phyloP scores from a whole-genome alignment of 2,797 vertebrate genomes.

The Ctenochaetus hawaiiensis region DNA sequence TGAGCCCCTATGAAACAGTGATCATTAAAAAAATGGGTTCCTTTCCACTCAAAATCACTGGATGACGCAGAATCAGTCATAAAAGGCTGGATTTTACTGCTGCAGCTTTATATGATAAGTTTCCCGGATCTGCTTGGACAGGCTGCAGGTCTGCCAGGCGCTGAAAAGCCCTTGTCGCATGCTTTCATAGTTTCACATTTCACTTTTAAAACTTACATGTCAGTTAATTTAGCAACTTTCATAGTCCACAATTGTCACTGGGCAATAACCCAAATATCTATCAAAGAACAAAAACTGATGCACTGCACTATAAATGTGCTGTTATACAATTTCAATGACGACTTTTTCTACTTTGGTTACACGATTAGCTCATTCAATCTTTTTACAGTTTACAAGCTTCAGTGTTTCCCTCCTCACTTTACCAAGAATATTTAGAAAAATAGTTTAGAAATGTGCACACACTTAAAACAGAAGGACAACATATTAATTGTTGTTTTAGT shows the following conservation, averaged over 20 bases:
- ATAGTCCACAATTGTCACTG: constrained; percentile 62
- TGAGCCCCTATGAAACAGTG: constrained; percentile 77
- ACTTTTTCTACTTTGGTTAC: constrained; percentile 20
- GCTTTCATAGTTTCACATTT: constrained; percentile 74
- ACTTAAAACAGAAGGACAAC: constrained; percentile 8
- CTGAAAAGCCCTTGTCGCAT: constrained; percentile 66
- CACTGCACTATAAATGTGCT: constrained; percentile 30
- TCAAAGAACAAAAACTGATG: constrained; percentile 44
- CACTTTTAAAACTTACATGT: constrained; percentile 69
- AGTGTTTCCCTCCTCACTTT: not conserved
- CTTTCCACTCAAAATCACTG: constrained; percentile 79
- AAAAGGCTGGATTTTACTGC: constrained; percentile 79
- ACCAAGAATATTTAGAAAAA: not conserved
- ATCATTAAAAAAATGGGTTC: constrained; percentile 84
- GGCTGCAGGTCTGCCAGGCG: constrained; percentile 71
- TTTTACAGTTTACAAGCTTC: constrained; percentile 17
- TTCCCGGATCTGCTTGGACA: constrained; percentile 78
- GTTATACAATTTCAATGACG: constrained; percentile 9
- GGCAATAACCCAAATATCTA: constrained; percentile 60
- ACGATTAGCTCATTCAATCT: constrained; percentile 40
- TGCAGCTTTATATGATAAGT: constrained; percentile 79
- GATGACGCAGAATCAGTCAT: constrained; percentile 85
- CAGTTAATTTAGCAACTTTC: constrained; percentile 69
- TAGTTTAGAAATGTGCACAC: not conserved
- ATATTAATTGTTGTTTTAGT: constrained; percentile 4